These are phyloP conservation scores for Acanthisitta chloris DNA, from an alignment of 2,113 vertebrate species.

Conservation along the genomic window DNA sequence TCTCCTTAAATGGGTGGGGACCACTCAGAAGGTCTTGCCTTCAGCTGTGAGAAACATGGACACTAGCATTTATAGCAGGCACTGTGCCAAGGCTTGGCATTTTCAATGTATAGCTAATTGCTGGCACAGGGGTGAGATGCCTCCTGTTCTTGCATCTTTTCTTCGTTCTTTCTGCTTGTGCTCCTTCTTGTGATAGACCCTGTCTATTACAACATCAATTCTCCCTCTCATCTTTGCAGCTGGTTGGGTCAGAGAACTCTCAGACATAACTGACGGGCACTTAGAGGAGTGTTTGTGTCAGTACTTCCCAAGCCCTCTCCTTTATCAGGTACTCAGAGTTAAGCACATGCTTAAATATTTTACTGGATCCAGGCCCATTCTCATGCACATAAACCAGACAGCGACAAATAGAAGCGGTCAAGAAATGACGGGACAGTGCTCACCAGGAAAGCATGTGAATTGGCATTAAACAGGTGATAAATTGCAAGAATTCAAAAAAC, in stretches of 20 bases:
- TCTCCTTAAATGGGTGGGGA: not conserved
- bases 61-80: not conserved
- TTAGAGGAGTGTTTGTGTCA: constrained; percentile 31
- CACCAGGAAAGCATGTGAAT: not conserved
- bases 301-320: constrained; percentile 36
- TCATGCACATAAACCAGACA: not conserved
- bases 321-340: constrained; percentile 54
- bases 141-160: not conserved
- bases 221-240: not conserved
- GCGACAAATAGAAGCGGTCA: not conserved
- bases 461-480: not conserved
- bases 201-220: not conserved
- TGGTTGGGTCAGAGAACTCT: not conserved
- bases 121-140: accelerated
- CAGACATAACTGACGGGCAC: not conserved
- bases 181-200: not conserved
- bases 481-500: not conserved
- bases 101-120: not conserved
- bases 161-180: not conserved
- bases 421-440: not conserved
- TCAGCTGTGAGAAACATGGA: not conserved
- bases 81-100: not conserved
- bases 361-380: constrained; percentile 47
- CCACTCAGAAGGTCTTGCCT: not conserved
- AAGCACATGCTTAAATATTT: constrained; percentile 53